phyloP scores from a whole-genome alignment of 2,888 invertebrate species.

The Pterostichus niger region DNA sequence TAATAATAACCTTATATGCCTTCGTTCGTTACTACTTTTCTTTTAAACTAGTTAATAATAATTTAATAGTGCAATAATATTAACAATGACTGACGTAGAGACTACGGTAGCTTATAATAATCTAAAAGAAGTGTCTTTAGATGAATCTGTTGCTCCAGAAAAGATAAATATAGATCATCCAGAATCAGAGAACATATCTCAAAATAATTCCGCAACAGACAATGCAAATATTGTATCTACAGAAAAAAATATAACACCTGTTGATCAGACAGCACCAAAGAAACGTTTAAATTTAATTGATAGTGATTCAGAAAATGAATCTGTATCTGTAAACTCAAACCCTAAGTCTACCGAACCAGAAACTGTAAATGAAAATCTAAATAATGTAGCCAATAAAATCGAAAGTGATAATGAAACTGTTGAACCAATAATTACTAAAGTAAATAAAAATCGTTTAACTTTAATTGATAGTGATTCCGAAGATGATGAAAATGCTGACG shows the following conservation, averaged over 20 bases:
- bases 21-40: neutral
- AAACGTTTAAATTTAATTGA: constrained; percentile 64
- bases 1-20: constrained; percentile 6
- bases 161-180: neutral
- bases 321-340: no score
- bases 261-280: neutral
- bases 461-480: constrained; percentile 70
- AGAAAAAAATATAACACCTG: neutral
- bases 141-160: neutral
- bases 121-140: neutral
- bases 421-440: neutral
- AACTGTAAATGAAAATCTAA: neutral
- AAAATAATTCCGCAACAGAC: neutral
- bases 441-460: constrained; percentile 58
- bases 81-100: constrained; percentile 12
- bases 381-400: neutral
- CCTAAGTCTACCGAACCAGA: neutral
- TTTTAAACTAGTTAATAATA: neutral
- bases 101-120: neutral
- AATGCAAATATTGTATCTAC: neutral
- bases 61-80: neutral
- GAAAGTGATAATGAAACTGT: neutral
- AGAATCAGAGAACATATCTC: constrained; percentile 5
- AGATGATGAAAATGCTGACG: constrained; percentile 6
- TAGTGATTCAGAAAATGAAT: constrained; percentile 70